Conservation (phyloP, 2,888 invertebrate genomes). For the Caradrina kadenii region DNA sequence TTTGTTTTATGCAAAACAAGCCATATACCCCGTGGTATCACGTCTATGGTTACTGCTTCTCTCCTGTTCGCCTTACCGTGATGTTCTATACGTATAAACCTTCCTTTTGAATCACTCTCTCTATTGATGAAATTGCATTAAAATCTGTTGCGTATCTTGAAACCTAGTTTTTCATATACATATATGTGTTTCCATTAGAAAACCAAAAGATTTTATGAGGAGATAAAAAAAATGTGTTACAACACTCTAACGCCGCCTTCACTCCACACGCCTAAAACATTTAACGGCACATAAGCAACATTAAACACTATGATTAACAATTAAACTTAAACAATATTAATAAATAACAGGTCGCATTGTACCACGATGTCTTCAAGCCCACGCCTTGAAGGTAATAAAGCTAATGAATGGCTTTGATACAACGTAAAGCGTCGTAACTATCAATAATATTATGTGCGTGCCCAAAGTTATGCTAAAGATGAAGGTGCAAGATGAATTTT, state of each 20-base stretch:
- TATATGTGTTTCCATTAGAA: neutral
- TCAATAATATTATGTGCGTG: slow-evolving; percentile 57
- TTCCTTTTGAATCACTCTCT: no score
- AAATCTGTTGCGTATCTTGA: no score
- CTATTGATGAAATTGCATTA: no score
- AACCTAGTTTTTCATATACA: neutral
- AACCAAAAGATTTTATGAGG: slow-evolving; percentile 1
- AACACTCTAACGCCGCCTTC: slow-evolving; percentile 27
- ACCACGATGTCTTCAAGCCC: slow-evolving; percentile 56
- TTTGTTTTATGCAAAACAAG: neutral
- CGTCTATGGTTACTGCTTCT: no score
- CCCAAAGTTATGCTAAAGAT: slow-evolving; percentile 58
- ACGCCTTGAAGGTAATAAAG: slow-evolving; percentile 61
- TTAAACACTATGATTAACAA: slow-evolving; percentile 59
- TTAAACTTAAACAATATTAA: slow-evolving; percentile 59
- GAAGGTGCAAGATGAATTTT: slow-evolving; percentile 39
- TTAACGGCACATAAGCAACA: slow-evolving; percentile 52
- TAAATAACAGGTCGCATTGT: slow-evolving; percentile 61
- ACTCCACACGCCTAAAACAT: slow-evolving; percentile 41
- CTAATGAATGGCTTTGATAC: slow-evolving; percentile 61
- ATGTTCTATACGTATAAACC: no score
- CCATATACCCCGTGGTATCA: no score
- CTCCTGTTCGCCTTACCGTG: no score
- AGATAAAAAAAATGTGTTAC: slow-evolving; percentile 24
- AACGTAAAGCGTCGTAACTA: slow-evolving; percentile 61